These are phyloP conservation scores for Ectropis crepuscularia DNA, from an alignment of 2,888 invertebrate species.

Conservation along the genomic window DNA sequence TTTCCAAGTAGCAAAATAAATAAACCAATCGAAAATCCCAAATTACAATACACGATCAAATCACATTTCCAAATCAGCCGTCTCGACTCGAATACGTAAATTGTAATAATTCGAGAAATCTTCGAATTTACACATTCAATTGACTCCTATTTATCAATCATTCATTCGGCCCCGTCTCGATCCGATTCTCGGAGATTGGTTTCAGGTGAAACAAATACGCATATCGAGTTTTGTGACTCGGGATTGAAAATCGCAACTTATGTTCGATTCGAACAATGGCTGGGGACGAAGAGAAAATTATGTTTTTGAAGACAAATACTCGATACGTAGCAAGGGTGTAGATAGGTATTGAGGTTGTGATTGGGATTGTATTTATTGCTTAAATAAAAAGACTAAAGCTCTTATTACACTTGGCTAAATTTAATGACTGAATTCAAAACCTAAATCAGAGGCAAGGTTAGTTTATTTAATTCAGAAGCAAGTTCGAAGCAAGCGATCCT, in stretches of 20 bases:
- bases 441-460: too few relatives aligned
- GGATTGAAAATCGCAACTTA: conserved; percentile 28
- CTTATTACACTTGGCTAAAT: too few relatives aligned
- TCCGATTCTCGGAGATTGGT: conserved; percentile 25
- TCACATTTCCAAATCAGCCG: conserved; percentile 5
- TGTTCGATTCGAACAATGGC: conserved; percentile 18
- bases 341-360: too few relatives aligned
- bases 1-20: not conserved
- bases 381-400: too few relatives aligned
- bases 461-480: too few relatives aligned
- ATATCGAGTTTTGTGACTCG: conserved; percentile 18
- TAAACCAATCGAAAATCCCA: not conserved
- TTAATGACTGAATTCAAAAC: too few relatives aligned
- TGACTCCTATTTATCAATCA: conserved; percentile 23
- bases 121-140: conserved; percentile 24
- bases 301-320: conserved; percentile 17
- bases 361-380: too few relatives aligned
- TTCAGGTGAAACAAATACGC: conserved; percentile 26
- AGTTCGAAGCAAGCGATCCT: too few relatives aligned
- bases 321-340: not conserved
- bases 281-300: conserved; percentile 16
- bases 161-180: conserved; percentile 20
- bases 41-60: not conserved
- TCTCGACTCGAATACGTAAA: conserved; percentile 8
- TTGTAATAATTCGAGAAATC: conserved; percentile 17